A percentile compares a stretch with the other conserved stretches of the same genome.
These are phyloP conservation scores for Lacanobia wlatinum DNA, from an alignment of 2,888 invertebrate species.

Conservation along the genomic window DNA sequence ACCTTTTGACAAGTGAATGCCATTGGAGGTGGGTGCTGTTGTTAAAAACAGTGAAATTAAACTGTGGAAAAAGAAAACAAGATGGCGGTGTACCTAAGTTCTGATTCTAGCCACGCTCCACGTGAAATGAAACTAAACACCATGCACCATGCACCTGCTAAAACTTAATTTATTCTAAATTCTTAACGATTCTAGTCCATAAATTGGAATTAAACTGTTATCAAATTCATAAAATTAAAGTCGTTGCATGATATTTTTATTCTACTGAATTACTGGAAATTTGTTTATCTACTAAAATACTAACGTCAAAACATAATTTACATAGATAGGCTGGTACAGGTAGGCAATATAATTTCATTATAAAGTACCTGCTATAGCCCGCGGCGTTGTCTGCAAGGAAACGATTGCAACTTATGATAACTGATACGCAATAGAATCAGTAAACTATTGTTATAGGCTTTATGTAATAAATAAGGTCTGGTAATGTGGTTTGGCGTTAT, in stretches of 20 bases:
- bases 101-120: too few species aligned
- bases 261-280: slow-evolving; percentile 1
- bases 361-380: not conserved
- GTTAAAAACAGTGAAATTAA: too few species aligned
- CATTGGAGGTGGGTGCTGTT: too few species aligned
- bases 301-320: slow-evolving; percentile 4
- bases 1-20: not conserved
- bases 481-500: slow-evolving; percentile 1
- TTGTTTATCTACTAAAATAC: slow-evolving; percentile 9
- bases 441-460: not conserved
- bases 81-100: too few species aligned
- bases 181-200: not conserved
- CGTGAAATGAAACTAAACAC: not conserved
- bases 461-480: slow-evolving; percentile 14
- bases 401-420: slow-evolving; percentile 4
- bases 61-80: too few species aligned
- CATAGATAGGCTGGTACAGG: not conserved
- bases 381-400: not conserved
- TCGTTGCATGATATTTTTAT: slow-evolving; percentile 1
- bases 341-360: not conserved
- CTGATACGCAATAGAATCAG: slow-evolving; percentile 6
- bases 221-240: not conserved
- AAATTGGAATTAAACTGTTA: too few species aligned
- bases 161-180: not conserved
- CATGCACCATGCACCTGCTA: not conserved